phyloP scores from a whole-genome alignment of 2,113 vertebrate species.

The Tyto alba region DNA sequence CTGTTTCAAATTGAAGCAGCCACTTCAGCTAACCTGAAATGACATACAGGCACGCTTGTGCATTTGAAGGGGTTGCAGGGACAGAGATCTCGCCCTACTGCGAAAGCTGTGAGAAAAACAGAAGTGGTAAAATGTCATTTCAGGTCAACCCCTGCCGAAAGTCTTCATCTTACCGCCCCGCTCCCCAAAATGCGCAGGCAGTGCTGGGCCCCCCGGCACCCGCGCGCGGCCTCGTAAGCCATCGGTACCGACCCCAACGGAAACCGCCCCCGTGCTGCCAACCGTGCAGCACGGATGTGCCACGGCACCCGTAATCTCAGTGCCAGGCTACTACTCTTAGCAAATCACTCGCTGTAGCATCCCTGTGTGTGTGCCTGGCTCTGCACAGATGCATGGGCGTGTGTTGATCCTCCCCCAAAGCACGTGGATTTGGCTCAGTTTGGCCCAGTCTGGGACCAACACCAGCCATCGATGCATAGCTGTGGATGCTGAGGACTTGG shows the following conservation, averaged over 20 bases:
- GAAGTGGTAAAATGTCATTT: neutral
- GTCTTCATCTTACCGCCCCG: neutral
- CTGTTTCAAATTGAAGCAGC: neutral
- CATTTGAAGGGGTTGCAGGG: neutral
- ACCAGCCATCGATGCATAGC: rapidly evolving
- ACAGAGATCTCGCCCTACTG: neutral
- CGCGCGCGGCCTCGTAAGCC: rapidly evolving
- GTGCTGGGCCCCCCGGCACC: neutral
- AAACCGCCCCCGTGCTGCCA: neutral
- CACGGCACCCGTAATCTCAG: neutral
- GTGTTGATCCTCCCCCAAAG: rapidly evolving
- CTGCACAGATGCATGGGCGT: rapidly evolving
- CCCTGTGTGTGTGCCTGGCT: neutral
- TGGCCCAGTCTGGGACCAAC: too few relatives aligned
- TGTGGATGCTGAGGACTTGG: neutral
- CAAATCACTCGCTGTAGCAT: neutral
- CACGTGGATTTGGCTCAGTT: neutral
- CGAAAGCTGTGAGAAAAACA: constrained; percentile 14
- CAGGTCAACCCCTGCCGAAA: neutral
- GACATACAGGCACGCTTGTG: neutral
- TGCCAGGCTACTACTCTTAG: neutral
- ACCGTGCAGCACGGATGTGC: neutral
- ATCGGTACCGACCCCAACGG: neutral
- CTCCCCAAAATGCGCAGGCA: neutral
- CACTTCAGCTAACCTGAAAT: neutral